phyloP scores from a whole-genome alignment of 53 echinoderm and acorn worm species.

The Paracentrotus lividus region DNA sequence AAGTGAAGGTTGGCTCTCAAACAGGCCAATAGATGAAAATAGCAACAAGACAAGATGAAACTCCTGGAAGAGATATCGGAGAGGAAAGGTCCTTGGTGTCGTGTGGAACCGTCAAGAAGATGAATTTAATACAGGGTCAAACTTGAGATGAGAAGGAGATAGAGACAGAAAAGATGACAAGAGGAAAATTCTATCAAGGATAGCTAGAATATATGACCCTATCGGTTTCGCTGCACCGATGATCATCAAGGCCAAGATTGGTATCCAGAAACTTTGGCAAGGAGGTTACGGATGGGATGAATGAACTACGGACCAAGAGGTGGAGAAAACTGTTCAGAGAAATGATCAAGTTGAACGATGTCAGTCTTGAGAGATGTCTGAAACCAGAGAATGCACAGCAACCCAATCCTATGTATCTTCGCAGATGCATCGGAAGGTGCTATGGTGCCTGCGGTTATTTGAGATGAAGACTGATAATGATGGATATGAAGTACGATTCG shows the following conservation, averaged over 20 bases:
- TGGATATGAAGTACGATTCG: no score
- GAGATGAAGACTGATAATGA: no score
- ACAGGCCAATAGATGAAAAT: neutral
- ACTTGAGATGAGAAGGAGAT: neutral
- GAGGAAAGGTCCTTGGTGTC: constrained; percentile 67
- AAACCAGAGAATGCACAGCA: no score
- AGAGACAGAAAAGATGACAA: neutral
- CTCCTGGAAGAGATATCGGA: constrained; percentile 36
- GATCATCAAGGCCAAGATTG: constrained; percentile 63
- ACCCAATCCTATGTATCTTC: no score
- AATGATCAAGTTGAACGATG: neutral
- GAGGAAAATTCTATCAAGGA: constrained; percentile 32
- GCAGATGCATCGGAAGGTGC: no score
- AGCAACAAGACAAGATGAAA: neutral
- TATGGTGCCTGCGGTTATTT: no score
- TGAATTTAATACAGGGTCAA: neutral
- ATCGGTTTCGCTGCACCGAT: constrained; percentile 65
- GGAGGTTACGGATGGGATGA: constrained; percentile 64
- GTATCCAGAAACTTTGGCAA: constrained; percentile 69
- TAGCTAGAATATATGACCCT: constrained; percentile 65
- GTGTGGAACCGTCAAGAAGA: constrained; percentile 66
- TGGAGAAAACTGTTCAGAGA: neutral
- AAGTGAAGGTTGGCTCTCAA: no score
- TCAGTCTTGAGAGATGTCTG: neutral
- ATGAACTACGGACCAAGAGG: neutral